phyloP scores from a whole-genome alignment of 2,797 vertebrate species.

The Bucorvus abyssinicus region DNA sequence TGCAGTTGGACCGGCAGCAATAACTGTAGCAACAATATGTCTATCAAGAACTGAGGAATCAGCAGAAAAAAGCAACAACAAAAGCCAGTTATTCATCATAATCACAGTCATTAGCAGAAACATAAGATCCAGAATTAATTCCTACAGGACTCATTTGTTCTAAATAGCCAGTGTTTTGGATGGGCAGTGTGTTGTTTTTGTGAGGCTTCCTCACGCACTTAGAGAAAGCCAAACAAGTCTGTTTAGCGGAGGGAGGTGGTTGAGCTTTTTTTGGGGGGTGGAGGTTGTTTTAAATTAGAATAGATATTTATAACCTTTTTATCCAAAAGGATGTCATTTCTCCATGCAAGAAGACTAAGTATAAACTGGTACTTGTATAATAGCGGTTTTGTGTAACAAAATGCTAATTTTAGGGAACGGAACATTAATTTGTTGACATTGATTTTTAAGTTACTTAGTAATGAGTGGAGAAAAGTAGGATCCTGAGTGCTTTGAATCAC shows the following conservation, averaged over 20 bases:
- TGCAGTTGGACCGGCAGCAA: constrained; percentile 31
- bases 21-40: constrained; percentile 18
- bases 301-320: background rate
- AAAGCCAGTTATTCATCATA: constrained; percentile 53
- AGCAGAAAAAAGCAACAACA: constrained; percentile 31
- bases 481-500: background rate
- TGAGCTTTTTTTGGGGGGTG: background rate
- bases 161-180: background rate
- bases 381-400: background rate
- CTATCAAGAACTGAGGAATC: constrained; percentile 38
- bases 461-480: background rate
- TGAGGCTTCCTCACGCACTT: background rate
- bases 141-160: constrained; percentile 12
- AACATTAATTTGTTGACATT: background rate
- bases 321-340: background rate
- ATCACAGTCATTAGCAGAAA: constrained; percentile 49
- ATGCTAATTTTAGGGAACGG: background rate
- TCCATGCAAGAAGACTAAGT: background rate
- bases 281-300: background rate
- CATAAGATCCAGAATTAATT: constrained; percentile 12
- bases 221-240: background rate
- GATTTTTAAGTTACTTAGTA: background rate
- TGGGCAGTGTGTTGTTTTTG: background rate
- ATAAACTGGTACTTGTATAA: background rate
- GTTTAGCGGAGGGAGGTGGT: background rate